Evolutionary conservation across 2,888 invertebrate genomes (phyloP).

Genomic region (Ophion slaviceki): DNA sequence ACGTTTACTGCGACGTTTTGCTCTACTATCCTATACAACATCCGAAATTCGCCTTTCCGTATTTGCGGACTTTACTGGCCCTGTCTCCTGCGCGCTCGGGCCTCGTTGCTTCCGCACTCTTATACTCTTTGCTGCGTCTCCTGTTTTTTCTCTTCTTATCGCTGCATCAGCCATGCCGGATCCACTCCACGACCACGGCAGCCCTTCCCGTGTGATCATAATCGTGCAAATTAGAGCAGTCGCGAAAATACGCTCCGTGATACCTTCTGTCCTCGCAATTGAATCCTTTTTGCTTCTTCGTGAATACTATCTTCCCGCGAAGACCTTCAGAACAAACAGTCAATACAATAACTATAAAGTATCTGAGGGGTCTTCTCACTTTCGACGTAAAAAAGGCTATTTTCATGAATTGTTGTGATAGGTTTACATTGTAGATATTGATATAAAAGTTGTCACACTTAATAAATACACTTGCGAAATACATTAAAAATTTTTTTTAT

Average conservation of each 20-base stretch:
- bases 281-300: neutral
- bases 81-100: slow-evolving; percentile 1
- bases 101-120: slow-evolving; percentile 9
- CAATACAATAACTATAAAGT: neutral
- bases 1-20: slow-evolving; percentile 39
- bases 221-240: slow-evolving; percentile 2
- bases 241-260: neutral
- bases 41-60: slow-evolving; percentile 62
- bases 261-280: slow-evolving; percentile 2
- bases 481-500: too few relatives aligned
- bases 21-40: slow-evolving; percentile 46
- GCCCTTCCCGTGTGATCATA: neutral
- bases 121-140: slow-evolving; percentile 18
- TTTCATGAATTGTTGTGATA: too few relatives aligned
- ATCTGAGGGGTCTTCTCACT: too few relatives aligned
- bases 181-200: neutral
- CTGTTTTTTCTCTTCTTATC: neutral
- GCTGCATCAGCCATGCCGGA: neutral
- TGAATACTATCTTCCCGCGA: neutral
- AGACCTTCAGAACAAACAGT: neutral
- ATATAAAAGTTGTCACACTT: too few relatives aligned
- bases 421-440: too few relatives aligned
- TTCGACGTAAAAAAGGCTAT: too few relatives aligned
- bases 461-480: too few relatives aligned
- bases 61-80: slow-evolving; percentile 51